Conservation (phyloP, 2,888 invertebrate species). For the Steinernema scapterisci region DNA sequence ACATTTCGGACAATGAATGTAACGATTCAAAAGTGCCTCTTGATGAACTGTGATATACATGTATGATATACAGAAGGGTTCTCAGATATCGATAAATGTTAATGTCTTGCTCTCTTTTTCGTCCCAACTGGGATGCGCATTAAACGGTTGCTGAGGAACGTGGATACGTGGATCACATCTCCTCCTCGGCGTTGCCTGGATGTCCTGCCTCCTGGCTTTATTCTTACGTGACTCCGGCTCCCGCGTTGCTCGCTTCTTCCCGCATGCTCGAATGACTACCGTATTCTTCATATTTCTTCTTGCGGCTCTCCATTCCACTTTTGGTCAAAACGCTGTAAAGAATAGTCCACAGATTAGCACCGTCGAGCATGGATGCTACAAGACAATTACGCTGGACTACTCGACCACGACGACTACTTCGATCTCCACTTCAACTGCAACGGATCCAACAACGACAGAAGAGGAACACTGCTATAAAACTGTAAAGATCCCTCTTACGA, state of each 20-base stretch:
- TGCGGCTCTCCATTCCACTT: neutral
- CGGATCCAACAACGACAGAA: neutral
- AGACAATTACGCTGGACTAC: neutral
- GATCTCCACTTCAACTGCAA: neutral
- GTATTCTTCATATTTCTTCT: neutral
- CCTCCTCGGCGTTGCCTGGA: neutral
- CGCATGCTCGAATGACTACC: neutral
- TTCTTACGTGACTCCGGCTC: neutral
- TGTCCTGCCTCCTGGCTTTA: neutral
- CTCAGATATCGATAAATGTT: conserved; percentile 9
- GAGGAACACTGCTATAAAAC: neutral
- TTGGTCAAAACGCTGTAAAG: neutral
- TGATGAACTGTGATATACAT: conserved; percentile 18
- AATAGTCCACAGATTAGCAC: too few species aligned
- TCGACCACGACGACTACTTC: neutral
- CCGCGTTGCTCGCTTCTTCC: too few species aligned
- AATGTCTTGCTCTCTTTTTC: neutral
- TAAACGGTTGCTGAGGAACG: conserved; percentile 12
- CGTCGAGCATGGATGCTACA: neutral
- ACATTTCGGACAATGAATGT: conserved; percentile 1
- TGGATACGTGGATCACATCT: neutral
- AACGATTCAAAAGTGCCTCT: conserved; percentile 19
- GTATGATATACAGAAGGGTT: neutral
- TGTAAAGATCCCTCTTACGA: neutral
- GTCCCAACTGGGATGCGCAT: neutral